Base-by-base conservation (phyloP, 1,140 invertebrate genomes). In the Pseudomyrmex concolor region DNA sequence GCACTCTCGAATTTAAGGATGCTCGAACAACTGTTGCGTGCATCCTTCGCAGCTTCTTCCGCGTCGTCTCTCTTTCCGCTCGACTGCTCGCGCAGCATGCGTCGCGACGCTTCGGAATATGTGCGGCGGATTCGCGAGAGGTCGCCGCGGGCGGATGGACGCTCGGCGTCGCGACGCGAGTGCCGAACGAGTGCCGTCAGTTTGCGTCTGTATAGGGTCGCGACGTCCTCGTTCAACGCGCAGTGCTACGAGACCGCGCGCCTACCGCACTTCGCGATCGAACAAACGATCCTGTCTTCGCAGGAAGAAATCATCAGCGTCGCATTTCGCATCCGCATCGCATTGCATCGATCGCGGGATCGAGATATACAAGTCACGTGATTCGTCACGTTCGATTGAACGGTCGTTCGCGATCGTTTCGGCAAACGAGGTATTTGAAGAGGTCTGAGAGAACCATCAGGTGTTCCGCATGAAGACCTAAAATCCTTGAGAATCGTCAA, bases 161-260 rank as follows among this genome's bases (percentile, higher is more conserved):
- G 90, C 76, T 54, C 87, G 71, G 82, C 90, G 90, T 89, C 90
- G 91, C 85, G 82, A 73, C 84, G 83, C 82, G 88, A 83, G 76
- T 71, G 67, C 71, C 77, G 67, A 83, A 72, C 68, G 19, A 83
- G 85, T 84, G 77, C 43, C 77, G 83, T 90, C 87, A 93, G 92
- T 93, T 90, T 91, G 92, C 92, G 92, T 92, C 90, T 88, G 90
- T 82, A 90, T 89, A 89, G 90, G 90, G 89, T 89, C 88, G 88
- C 89, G 89, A 89, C 90, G 89, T 85, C 90, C 84, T 86, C 90
- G 67, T 50, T 50, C 34, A 43, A 43, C n/a, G 67, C 22, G 45
- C 64, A 60, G 43, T 45, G 67, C 19, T 62, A 74, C 50, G 62
- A 34, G 5, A 85, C 76, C 81, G 82, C 50, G 67, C 60, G 10